Base-by-base conservation (phyloP, 2,888 invertebrate species). In the Parelbella ahira region DNA sequence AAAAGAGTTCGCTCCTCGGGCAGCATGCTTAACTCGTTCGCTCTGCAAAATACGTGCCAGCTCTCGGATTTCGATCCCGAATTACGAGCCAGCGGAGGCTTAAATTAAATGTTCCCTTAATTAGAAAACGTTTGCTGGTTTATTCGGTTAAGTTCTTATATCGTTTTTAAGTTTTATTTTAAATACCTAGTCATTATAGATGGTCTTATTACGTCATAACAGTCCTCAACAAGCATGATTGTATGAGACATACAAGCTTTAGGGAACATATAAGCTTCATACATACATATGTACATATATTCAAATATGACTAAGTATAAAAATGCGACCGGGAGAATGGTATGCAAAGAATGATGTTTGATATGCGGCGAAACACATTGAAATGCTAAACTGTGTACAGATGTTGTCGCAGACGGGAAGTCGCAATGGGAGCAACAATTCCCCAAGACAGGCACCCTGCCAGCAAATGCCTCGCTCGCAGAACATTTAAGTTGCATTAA, bases 401-500 rank as follows among this genome's bases (percentile, higher is more conserved):
- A 47, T 49, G 52, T 37, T 32, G n/a, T n/a, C n/a, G 32, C 21
- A 21, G 43, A 44, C 34, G 37, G 25, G 47, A 37, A 33, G 12
- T 32, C 37, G 53, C 48, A 51, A 47, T 46, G 46, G 45, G 33
- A 46, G 60, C 63, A 56, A 65, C 63, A 59, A 63, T 60, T 63
- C 60, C 57, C 57, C 52, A 56, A 58, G 60, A 55, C 60, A 68
- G 78, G 78, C 81, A 73, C 61, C 52, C 53, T 76, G 79, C 80
- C 81, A 80, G 76, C 67, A 55, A 63, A 60, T 56, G 63, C 61
- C 62, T 58, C 54, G 58, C 51, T 56, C 52, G 48, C 53, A 38
- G 44, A 43, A 45, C 45, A 34, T 48, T 51, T 49, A 45, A 47
- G 49, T 45, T 48, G 45, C 49, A 39, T 48, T 49, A 48, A 51